Evolutionary conservation across 2,797 vertebrate genomes (phyloP), one percentile per base, ranked within the genome.

Genomic region (Gymnodraco acuticeps): DNA sequence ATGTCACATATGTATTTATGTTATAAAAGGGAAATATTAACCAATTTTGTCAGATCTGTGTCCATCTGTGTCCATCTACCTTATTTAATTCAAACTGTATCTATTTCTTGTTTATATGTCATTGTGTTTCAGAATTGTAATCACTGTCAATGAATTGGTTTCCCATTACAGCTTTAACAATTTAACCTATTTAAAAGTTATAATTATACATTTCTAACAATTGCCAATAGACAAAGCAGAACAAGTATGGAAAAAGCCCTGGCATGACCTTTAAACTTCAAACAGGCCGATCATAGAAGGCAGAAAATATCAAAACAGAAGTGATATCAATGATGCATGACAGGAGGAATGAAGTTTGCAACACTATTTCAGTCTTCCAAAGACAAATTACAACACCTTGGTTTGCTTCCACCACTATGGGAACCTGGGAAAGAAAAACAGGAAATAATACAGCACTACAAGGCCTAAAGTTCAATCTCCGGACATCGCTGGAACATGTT

Each of bases 401-500:
- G 7, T 53, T 73, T 84, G 50, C 65, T 76, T 81, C 52, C 46
- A 62, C 71, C 56, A 54, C 67, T 53, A 27, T 15, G 74, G 64
- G 46, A 41, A 75, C 54, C 16, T 46, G 31, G 42, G 42, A 50
- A 43, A 52, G 46, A 61, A 46, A 69, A 84, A 77, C 23, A 68
- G 82, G 83, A 87, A 86, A 87, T 51, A 85, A 77, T 33, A 59
- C 58, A 71, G 53, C 63, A 64, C 84, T 51, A 42, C 60, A n/a
- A 81, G 83, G 80, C 81, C 80, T 78, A 66, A 77, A 77, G 88
- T 84, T 89, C 85, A 90, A 83, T 80, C 70, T 88, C 64, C 84
- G 82, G 88, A 86, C 88, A 85, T 86, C 84, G 83, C 72, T 83
- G 80, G 76, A 89, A 74, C 87, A 83, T 85, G 82, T 88, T 84